Evolutionary conservation across 2,888 invertebrate species (phyloP).

Genomic region (Eucera pruinosa): DNA sequence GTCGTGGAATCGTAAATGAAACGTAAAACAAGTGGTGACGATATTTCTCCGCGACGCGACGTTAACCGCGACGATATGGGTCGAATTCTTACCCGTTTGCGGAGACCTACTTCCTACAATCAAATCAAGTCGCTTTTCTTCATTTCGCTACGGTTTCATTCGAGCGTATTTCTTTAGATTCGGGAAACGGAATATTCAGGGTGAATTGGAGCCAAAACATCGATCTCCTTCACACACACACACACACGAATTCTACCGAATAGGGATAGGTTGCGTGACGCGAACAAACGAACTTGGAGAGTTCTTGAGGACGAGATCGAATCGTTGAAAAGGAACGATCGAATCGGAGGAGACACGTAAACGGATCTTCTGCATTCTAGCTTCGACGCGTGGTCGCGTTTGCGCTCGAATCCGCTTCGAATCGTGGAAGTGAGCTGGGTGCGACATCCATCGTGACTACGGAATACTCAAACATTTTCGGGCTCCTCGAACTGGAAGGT

Average conservation of each 20-base stretch:
- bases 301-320: conserved; percentile 1
- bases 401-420: conserved; percentile 60
- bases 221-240: too few species aligned
- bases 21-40: neutral
- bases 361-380: conserved; percentile 66
- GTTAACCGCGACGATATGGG: conserved; percentile 10
- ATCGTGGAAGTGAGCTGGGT: conserved; percentile 55
- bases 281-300: conserved; percentile 26
- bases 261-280: conserved; percentile 6
- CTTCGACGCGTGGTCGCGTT: conserved; percentile 47
- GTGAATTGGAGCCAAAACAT: conserved; percentile 56
- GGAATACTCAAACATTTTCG: conserved; percentile 10
- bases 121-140: conserved; percentile 20
- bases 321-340: conserved; percentile 21
- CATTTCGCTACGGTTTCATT: conserved; percentile 25
- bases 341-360: conserved; percentile 45
- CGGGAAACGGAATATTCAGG: conserved; percentile 46
- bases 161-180: conserved; percentile 39
- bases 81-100: conserved; percentile 25
- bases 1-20: conserved; percentile 16
- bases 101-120: conserved; percentile 34
- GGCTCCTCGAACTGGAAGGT: neutral
- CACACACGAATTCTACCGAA: neutral
- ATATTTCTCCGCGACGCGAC: neutral
- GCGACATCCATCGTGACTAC: neutral